Evolutionary conservation across 2,888 invertebrate genomes (phyloP), one percentile per base, ranked within the genome.

Genomic region (Tupiocoris notatus): DNA sequence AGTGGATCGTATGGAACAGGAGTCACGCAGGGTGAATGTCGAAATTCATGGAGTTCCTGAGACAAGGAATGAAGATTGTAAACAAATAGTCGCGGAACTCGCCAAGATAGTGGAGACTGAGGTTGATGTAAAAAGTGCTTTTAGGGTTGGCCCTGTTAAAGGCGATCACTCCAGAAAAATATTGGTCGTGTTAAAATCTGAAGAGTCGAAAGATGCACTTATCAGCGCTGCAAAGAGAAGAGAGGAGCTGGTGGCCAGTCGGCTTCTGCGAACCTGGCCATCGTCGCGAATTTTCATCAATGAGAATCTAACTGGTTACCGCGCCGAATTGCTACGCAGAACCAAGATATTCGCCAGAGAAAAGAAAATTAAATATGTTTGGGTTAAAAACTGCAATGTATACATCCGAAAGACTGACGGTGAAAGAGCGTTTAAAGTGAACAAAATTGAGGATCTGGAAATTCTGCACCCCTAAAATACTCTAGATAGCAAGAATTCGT

Each of bases 321-420:
- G 65, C 1, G 39, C 39, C 0, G 39, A 65, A 1, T 7, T 65
- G 12, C 12, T 65, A 9, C 20, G 17, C 1, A 16, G 17, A 17
- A 20, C 65, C 0, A 65, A 65, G 39, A n/a, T 18, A 6, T 18
- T 2, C 18, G 65, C 39, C 1, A 65, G 12, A 9, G 25, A 65
- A 9, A 18, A 24, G 18, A 39, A 39, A n/a, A 25, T 1, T 17
- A 39, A 39, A 39, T 65, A 39, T 39, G 39, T 65, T 0, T 65
- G 65, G 65, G 18, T 65, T 6, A 65, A 17, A 1, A 17, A 65
- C 65, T n/a, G 12, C n/a, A 65, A 39, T 25, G 12, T 65, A n/a
- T 39, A 18, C 17, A 39, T 39, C 12, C 39, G 65, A 1, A 65
- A 65, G 25, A 39, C 2, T 39, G 65, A 65, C 12, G 65, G 39